Percentiles rank a stretch among this genome's conserved stretches.
Evolutionary conservation across 2,113 vertebrate species (phyloP).

Genomic region (Poicephalus meyeri): DNA sequence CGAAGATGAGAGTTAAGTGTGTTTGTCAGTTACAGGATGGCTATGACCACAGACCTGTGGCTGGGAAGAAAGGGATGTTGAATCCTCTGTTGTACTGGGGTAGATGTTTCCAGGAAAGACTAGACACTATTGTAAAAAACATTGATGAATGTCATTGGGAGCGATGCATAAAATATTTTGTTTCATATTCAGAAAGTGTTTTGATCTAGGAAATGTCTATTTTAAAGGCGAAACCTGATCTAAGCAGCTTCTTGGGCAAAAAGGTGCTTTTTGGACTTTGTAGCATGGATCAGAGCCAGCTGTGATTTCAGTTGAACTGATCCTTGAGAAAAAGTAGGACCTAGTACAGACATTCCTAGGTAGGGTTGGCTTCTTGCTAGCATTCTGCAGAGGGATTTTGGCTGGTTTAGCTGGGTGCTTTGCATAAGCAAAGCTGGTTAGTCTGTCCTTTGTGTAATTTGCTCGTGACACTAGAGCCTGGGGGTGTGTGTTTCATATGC

Average conservation of each 20-base stretch:
- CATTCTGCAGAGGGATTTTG: background rate
- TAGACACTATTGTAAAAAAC: background rate
- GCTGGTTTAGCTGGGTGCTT: background rate
- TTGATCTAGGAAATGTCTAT: background rate
- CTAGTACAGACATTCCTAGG: background rate
- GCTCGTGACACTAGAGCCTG: background rate
- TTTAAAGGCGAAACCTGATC: background rate
- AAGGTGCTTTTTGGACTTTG: background rate
- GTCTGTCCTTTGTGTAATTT: background rate
- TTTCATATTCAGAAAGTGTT: background rate
- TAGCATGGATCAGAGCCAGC: background rate
- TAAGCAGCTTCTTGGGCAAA: background rate
- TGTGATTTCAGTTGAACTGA: fast-evolving
- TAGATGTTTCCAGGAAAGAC: background rate
- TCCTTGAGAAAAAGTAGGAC: background rate
- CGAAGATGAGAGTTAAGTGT: background rate
- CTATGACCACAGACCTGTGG: background rate
- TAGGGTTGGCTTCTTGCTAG: background rate
- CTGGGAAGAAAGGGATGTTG: background rate
- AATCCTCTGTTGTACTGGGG: background rate
- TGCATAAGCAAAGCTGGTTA: background rate
- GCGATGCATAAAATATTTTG: background rate
- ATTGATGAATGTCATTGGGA: background rate
- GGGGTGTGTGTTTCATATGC: background rate
- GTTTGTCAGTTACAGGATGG: background rate